Percentiles rank a stretch among this genome's conserved stretches.
phyloP scores from a whole-genome alignment of 1,140 invertebrate genomes.

The Paramacrobiotus metropolitanus region DNA sequence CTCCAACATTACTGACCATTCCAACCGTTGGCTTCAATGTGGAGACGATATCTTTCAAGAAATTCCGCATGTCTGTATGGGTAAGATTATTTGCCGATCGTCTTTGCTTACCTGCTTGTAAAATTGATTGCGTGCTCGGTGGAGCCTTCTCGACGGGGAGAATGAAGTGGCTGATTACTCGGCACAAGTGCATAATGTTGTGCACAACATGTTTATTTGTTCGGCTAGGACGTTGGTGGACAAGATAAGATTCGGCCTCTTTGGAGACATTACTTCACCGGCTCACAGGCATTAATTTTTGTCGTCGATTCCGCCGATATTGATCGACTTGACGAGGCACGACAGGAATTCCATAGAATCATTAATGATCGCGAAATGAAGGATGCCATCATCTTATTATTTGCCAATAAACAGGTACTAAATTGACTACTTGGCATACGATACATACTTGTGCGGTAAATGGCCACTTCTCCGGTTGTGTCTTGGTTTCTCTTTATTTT shows the following conservation, averaged over 20 bases:
- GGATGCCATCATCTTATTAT: conserved; percentile 95
- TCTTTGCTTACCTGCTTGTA: too few relatives aligned
- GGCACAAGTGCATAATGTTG: too few relatives aligned
- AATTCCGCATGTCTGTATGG: conserved; percentile 33
- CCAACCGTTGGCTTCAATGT: conserved; percentile 99
- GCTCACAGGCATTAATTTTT: conserved; percentile 31
- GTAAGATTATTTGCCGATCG: conserved; percentile 16
- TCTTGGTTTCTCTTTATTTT: too few relatives aligned
- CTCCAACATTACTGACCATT: conserved; percentile 87
- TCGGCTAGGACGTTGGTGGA: conserved; percentile 76
- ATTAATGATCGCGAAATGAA: conserved; percentile 99
- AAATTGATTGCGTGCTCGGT: too few relatives aligned
- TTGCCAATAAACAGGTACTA: conserved; percentile 97
- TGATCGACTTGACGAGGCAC: conserved; percentile 29
- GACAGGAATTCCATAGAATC: conserved; percentile 60
- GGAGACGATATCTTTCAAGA: conserved; percentile 71
- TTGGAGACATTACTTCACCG: conserved; percentile 37
- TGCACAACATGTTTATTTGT: conserved; percentile 9
- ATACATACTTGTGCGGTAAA: too few relatives aligned
- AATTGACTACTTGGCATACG: background rate
- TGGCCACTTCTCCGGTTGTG: too few relatives aligned
- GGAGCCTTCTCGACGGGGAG: too few relatives aligned
- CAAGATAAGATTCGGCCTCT: conserved; percentile 88
- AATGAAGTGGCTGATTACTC: too few relatives aligned
- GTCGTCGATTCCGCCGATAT: conserved; percentile 31